phyloP scores from a whole-genome alignment of 2,113 vertebrate genomes.

The Albula glossodonta region DNA sequence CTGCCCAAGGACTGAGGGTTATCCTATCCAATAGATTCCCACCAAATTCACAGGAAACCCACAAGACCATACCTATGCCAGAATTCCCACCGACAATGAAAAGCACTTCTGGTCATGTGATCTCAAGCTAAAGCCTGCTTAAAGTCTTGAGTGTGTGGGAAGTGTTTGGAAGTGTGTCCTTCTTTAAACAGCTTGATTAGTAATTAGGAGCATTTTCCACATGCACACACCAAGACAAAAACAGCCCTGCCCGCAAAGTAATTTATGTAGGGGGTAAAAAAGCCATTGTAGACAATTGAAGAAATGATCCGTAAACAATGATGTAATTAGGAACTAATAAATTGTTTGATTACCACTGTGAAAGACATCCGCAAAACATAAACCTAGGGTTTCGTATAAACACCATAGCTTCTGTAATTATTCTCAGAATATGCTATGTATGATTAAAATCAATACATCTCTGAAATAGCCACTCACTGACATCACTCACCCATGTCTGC shows the following conservation, averaged over 20 bases:
- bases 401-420: constrained; percentile 30
- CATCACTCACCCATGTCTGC: constrained; percentile 39
- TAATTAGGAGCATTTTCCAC: not conserved
- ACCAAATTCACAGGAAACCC: not conserved
- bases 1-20: constrained; percentile 24
- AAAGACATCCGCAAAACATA: constrained; percentile 27
- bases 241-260: too few species aligned
- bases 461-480: constrained; percentile 49
- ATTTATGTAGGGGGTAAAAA: not conserved
- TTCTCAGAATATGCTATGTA: constrained; percentile 30
- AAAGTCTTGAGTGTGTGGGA: not conserved
- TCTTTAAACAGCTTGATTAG: not conserved
- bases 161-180: not conserved
- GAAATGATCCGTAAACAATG: not conserved
- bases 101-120: constrained; percentile 6
- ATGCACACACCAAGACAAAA: not conserved
- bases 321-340: not conserved
- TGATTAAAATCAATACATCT: constrained; percentile 44
- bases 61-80: not conserved
- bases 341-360: not conserved
- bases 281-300: not conserved
- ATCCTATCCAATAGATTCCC: constrained; percentile 21
- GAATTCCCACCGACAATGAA: not conserved
- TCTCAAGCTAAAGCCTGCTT: not conserved
- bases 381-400: constrained; percentile 48